These are phyloP conservation scores for Etia nguti DNA, from an alignment of 2,113 vertebrate genomes.

Conservation along the genomic window DNA sequence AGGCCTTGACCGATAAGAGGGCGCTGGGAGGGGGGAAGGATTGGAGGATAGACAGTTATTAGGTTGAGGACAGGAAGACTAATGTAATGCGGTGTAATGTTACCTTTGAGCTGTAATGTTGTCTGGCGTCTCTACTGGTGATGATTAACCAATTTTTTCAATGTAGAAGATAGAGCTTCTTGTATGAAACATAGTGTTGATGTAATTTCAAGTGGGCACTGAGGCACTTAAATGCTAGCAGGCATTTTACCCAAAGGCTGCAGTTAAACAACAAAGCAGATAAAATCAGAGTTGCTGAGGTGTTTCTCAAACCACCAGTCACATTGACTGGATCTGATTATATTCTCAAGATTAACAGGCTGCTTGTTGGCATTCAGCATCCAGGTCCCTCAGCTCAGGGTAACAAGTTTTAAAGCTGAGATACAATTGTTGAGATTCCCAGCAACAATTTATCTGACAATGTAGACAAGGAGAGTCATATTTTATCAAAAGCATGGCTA, in stretches of 20 bases:
- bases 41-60: not conserved
- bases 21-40: conserved; percentile 9
- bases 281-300: not conserved
- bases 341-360: not conserved
- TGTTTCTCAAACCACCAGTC: not conserved
- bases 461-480: not conserved
- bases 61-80: not conserved
- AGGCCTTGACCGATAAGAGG: conserved; percentile 83
- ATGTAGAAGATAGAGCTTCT: not conserved
- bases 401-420: not conserved
- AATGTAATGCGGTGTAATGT: not conserved
- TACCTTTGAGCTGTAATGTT: conserved; percentile 7
- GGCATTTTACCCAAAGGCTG: not conserved
- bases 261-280: not conserved
- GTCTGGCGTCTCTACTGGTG: conserved; percentile 46
- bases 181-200: not conserved
- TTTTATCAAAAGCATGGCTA: not conserved
- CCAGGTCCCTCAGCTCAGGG: not conserved
- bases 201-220: not conserved
- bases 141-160: not conserved
- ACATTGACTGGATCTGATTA: not conserved
- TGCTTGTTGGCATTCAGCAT: not conserved
- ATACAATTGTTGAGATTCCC: not conserved
- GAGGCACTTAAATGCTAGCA: not conserved
- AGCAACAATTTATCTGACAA: not conserved